Percentiles rank a stretch among this genome's conserved stretches.
Conservation (phyloP, 2,888 invertebrate genomes). For the Dynastes grantii region DNA sequence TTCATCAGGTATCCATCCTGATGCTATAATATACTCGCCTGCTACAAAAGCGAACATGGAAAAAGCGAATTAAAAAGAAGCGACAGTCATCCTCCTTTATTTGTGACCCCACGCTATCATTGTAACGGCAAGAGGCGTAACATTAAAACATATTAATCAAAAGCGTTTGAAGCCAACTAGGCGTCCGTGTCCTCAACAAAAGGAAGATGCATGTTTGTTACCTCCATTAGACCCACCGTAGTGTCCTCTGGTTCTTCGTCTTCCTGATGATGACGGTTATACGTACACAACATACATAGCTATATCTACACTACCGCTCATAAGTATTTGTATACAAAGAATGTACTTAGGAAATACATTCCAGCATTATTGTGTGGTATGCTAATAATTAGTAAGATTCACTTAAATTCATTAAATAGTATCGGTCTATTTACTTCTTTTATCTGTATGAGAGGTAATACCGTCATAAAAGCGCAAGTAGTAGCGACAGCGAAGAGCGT, state of each 20-base stretch:
- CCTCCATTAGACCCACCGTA: constrained; percentile 58
- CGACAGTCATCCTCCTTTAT: constrained; percentile 49
- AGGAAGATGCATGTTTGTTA: constrained; percentile 64
- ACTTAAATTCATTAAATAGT: no score
- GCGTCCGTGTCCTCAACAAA: constrained; percentile 64
- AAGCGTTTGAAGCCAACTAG: constrained; percentile 61
- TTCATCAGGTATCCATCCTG: not conserved
- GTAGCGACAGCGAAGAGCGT: no score
- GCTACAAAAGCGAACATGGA: constrained; percentile 1
- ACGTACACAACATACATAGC: not conserved
- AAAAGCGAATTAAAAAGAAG: constrained; percentile 25
- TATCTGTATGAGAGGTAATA: no score
- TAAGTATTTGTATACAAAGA: no score
- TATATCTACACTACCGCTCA: no score
- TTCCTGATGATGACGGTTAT: constrained; percentile 28
- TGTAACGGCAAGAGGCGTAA: constrained; percentile 60
- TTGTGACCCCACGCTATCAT: constrained; percentile 53
- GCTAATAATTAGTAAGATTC: no score
- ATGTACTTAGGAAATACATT: no score
- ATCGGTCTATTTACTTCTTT: no score
- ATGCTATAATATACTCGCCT: not conserved
- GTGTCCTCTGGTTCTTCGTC: constrained; percentile 21
- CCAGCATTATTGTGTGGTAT: no score
- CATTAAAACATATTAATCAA: constrained; percentile 65
- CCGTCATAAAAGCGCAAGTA: no score